These are phyloP conservation scores for Pristionchus mayeri DNA, from an alignment of 2,888 invertebrate species.

Conservation along the genomic window DNA sequence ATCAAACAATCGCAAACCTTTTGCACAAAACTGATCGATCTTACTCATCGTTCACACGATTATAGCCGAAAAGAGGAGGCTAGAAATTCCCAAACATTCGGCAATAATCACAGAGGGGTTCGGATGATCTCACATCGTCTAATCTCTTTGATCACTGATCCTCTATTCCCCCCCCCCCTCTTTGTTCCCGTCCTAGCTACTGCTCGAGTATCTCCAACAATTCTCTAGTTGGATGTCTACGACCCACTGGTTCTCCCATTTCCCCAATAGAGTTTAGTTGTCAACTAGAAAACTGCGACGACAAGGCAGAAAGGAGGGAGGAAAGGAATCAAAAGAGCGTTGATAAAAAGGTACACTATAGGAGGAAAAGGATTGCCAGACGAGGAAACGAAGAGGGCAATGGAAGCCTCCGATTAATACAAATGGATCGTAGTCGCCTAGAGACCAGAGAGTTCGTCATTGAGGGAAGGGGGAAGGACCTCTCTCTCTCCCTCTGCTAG, in stretches of 20 bases:
- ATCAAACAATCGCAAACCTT: background rate
- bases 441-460: background rate
- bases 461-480: too few species aligned
- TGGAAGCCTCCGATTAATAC: background rate
- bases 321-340: background rate
- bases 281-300: background rate
- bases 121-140: too few species aligned
- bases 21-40: constrained; percentile 6
- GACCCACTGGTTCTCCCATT: background rate
- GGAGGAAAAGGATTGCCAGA: background rate
- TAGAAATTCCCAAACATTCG: background rate
- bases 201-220: background rate
- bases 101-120: too few species aligned
- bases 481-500: background rate
- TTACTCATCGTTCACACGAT: background rate
- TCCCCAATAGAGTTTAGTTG: constrained; percentile 4
- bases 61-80: background rate
- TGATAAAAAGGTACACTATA: background rate
- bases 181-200: too few species aligned
- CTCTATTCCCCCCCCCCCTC: background rate
- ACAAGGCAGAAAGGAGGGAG: background rate
- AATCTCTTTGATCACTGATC: too few species aligned
- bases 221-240: constrained; percentile 2
- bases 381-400: background rate
- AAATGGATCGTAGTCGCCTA: background rate